Base-by-base conservation (phyloP, 2,888 invertebrate species). In the Tetrapedia diversipes region DNA sequence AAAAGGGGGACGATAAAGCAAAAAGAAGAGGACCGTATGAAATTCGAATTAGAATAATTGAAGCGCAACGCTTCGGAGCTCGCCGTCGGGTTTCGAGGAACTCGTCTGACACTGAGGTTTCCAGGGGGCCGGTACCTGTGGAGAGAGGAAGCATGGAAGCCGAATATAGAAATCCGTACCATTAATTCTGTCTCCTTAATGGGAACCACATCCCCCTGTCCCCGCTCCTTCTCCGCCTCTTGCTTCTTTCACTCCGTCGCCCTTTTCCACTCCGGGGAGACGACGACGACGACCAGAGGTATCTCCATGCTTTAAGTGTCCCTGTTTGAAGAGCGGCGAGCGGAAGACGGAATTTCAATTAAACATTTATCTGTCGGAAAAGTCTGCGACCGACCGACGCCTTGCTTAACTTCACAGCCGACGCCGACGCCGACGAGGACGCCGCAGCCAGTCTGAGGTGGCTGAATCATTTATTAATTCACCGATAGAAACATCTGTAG, bases 381-480 rank as follows among this genome's bases (percentile, higher is more conserved):
- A 72, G 69, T 70, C 72, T 7, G 27, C 49, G 49, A n/a, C 37
- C 47, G 41, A 22, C 37, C 64, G 37, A 56, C 53, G 60, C 41
- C 47, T 79, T 65, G 72, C 79, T 66, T 71, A 82, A 81, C 76
- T 82, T 71, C 63, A 43, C n/a, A n/a, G n/a, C n/a, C n/a, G n/a
- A n/a, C n/a, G n/a, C n/a, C n/a, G n/a, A n/a, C n/a, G n/a, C n/a
- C n/a, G n/a, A n/a, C n/a, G n/a, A n/a, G n/a, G n/a, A n/a, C n/a
- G 39, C 51, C 66, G 32, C 29, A 16, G 16, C 39, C 19, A 27
- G 39, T 29, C 56, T 22, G 49, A 54, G 67, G 34, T 66, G 47
- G 67, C 47, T 67, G 82, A 78, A 80, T 83, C 83, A 80, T 83
- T 83, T 82, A 83, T 83, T 78, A 74, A 83, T 80, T 67, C 68